These are phyloP conservation scores for Nomada ruficornis DNA, from an alignment of 2,888 invertebrate genomes.

Conservation along the genomic window DNA sequence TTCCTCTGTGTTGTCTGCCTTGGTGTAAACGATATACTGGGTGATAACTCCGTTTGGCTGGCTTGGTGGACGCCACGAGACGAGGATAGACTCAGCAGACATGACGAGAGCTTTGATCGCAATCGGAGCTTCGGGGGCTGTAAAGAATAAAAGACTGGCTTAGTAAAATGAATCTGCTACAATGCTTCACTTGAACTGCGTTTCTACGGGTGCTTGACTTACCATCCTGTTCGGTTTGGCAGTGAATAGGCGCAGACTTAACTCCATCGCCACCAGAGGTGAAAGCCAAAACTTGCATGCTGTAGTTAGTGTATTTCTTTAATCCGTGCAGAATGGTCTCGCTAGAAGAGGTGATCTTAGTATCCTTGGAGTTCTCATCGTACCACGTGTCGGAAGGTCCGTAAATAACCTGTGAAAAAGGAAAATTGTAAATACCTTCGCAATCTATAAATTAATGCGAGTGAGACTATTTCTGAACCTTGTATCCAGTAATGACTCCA, in stretches of 20 bases:
- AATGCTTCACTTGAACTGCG: neutral
- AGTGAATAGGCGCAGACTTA: conserved; percentile 93
- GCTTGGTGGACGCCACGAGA: conserved; percentile 97
- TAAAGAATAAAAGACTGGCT: conserved; percentile 43
- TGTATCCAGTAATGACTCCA: conserved; percentile 98
- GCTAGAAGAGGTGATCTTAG: conserved; percentile 95
- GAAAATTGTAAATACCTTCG: conserved; percentile 5
- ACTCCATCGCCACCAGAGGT: conserved; percentile 98
- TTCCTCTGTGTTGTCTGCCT: conserved; percentile 88
- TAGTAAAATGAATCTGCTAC: neutral
- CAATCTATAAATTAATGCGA: neutral
- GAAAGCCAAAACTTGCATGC: conserved; percentile 97
- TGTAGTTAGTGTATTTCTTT: conserved; percentile 98
- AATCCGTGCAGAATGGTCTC: conserved; percentile 97
- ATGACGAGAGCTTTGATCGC: conserved; percentile 97
- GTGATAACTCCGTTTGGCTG: conserved; percentile 97
- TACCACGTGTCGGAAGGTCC: conserved; percentile 97
- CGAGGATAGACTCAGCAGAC: conserved; percentile 95
- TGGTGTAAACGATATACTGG: conserved; percentile 96
- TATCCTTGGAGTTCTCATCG: conserved; percentile 95
- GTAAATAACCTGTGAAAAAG: conserved; percentile 88
- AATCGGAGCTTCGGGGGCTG: conserved; percentile 96
- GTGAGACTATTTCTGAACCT: conserved; percentile 81
- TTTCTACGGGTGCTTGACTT: conserved; percentile 66
- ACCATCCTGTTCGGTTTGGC: conserved; percentile 98